Evolutionary conservation across 2,113 vertebrate species (phyloP), one percentile per base, ranked within the genome.

Genomic region (Elephas maximus): DNA sequence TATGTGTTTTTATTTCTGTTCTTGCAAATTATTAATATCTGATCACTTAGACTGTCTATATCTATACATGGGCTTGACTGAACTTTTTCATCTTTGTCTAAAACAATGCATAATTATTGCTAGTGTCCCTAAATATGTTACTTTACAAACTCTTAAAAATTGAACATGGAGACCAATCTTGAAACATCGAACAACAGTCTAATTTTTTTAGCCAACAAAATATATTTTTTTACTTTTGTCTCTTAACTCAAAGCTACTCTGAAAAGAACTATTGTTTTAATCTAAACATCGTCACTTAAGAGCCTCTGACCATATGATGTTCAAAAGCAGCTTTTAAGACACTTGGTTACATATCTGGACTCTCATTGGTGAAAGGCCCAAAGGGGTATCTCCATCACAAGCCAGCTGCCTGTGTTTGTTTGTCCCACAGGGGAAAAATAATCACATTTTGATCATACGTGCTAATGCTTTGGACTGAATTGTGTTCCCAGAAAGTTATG

Each of bases 361-460:
- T 62, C 62, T 65, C 81, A 30, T 5, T 26, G 67, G 45, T 14
- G n/a, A 63, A 30, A 17, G 11, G 5, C 21, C 17, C 0, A 3
- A 53, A 51, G 23, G 45, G 1, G 28, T 8, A 0, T 78, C 17
- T 77, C 62, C 21, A 9, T 60, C 14, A 44, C 44, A 28, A 78
- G 74, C 8, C 8, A 2, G 11, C 26, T 62, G 6, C 37, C 23
- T 20, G 1, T 21, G 78, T 44, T 62, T 26, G 15, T 45, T n/a
- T 82, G 28, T 60, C 21, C 30, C n/a, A 6, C 53, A 73, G 78
- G 37, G 9, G 45, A 33, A 48, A 48, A 69, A 57, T 1, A 1
- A 10, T 9, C 74, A 23, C 8, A 0, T 0, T 23, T 37, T 33
- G 62, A 2, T 6, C 5, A 4, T 14, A 2, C 0, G 20, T 1